Evolutionary conservation across 2,797 vertebrate genomes (phyloP), one percentile per base, ranked within the genome.

Genomic region (Loris lydekkerianus): DNA sequence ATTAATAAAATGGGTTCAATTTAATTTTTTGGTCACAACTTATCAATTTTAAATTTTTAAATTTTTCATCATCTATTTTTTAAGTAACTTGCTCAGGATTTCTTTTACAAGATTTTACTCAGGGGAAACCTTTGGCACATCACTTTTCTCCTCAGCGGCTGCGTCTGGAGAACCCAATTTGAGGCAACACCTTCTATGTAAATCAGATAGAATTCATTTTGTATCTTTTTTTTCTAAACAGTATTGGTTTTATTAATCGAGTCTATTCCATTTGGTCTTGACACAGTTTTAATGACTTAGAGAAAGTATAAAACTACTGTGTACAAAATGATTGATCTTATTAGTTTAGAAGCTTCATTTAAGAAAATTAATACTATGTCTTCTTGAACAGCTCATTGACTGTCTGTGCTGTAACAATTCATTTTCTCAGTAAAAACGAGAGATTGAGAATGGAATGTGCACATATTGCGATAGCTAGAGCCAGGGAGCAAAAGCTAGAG

Each of bases 321-420:
- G 49, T 89, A 76, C 43, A 93, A 91, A 95, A 91, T 85, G 76
- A 95, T 83, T 97, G 91, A 96, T 97, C 31, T 80, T 96, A 87
- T 95, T 97, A 95, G 72, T 93, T 96, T 95, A 96, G 40, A 70
- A 86, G 61, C 43, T 94, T 95, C 61, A 93, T 95, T 97, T 96
- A 81, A 92, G 78, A 93, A 94, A 97, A 96, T 96, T 96, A 97
- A 95, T 95, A 83, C 86, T 95, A 92, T 84, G 69, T 82, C 77
- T 97, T 97, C 69, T 40, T 82, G 37, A 97, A 89, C 70, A 97
- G 89, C 31, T 96, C 90, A 93, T 90, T 97, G 89, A 97, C 72
- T 93, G 23, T 78, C 67, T 96, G n/a, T n/a, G 88, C 23, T 31
- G 5, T 73, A 92, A 77, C 60, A 87, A 93, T 92, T 97, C 29